These are phyloP conservation scores for Antennarius maculatus DNA, from an alignment of 2,797 vertebrate species.

Conservation along the genomic window DNA sequence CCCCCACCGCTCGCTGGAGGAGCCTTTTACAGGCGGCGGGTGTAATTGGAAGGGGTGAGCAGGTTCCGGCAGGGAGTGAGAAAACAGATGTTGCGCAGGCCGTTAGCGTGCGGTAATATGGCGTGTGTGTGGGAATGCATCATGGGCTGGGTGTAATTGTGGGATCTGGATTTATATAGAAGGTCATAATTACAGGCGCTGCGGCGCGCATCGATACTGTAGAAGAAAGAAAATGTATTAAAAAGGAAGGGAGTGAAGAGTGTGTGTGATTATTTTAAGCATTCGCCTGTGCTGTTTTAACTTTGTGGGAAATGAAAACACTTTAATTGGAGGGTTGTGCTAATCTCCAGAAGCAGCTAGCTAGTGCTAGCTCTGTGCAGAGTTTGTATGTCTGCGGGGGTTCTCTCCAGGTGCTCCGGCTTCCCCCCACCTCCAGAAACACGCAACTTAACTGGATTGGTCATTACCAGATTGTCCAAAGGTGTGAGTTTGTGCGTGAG, in stretches of 20 bases:
- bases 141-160: slow-evolving; percentile 71
- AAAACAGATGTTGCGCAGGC: slow-evolving; percentile 80
- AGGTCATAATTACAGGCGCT: slow-evolving; percentile 75
- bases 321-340: slow-evolving; percentile 68
- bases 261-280: slow-evolving; percentile 69
- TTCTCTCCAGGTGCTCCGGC: too few relatives aligned
- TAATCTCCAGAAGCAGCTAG: slow-evolving; percentile 44
- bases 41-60: slow-evolving; percentile 82
- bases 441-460: too few relatives aligned
- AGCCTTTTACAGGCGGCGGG: slow-evolving; percentile 71
- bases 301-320: slow-evolving; percentile 71
- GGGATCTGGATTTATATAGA: slow-evolving; percentile 77
- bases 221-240: slow-evolving; percentile 43
- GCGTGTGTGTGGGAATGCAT: slow-evolving; percentile 19
- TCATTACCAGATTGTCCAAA: too few relatives aligned
- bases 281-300: slow-evolving; percentile 66
- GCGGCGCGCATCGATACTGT: slow-evolving; percentile 54
- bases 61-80: slow-evolving; percentile 66
- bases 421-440: too few relatives aligned
- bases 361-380: not conserved
- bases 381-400: too few relatives aligned
- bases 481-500: too few relatives aligned
- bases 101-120: slow-evolving; percentile 44
- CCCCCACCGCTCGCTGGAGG: slow-evolving; percentile 54
- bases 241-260: slow-evolving; percentile 25